A percentile compares a stretch with the other conserved stretches of the same genome.
phyloP scores from a whole-genome alignment of 2,797 vertebrate species.

The Myotis findleyi region DNA sequence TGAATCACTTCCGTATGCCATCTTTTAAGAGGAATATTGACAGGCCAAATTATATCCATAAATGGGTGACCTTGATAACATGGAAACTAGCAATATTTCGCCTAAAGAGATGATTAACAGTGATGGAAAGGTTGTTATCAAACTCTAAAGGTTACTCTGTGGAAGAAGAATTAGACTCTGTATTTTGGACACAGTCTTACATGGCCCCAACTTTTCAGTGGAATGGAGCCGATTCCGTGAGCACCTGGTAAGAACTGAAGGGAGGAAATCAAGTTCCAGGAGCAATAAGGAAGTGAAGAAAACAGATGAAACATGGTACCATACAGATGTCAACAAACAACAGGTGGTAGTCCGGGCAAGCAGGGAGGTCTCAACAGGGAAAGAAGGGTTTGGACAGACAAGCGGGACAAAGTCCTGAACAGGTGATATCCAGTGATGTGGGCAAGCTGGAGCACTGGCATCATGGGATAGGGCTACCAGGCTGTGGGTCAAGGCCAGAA shows the following conservation, averaged over 20 bases:
- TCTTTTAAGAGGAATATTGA: background rate
- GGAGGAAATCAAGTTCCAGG: slow-evolving; percentile 3
- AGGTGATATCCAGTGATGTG: background rate
- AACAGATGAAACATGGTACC: background rate
- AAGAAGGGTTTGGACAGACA: background rate
- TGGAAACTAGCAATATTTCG: slow-evolving; percentile 14
- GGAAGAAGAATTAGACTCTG: background rate
- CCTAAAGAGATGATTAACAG: slow-evolving; percentile 25
- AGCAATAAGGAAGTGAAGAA: slow-evolving; percentile 50
- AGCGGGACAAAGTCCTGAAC: slow-evolving; percentile 29
- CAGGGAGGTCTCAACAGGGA: background rate
- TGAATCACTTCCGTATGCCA: background rate
- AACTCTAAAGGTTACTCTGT: background rate
- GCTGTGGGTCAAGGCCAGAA: background rate
- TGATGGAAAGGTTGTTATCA: slow-evolving; percentile 23
- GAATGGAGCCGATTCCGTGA: background rate
- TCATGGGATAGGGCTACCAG: background rate
- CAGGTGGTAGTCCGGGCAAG: slow-evolving; percentile 42
- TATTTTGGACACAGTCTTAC: background rate
- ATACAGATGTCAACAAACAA: slow-evolving; percentile 46
- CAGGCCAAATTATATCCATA: slow-evolving; percentile 35
- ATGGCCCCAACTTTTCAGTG: background rate
- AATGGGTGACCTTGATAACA: background rate
- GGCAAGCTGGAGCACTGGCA: background rate
- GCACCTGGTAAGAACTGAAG: background rate